These are phyloP conservation scores for Todiramphus chloris DNA, from an alignment of 2,113 vertebrate genomes.

Conservation along the genomic window DNA sequence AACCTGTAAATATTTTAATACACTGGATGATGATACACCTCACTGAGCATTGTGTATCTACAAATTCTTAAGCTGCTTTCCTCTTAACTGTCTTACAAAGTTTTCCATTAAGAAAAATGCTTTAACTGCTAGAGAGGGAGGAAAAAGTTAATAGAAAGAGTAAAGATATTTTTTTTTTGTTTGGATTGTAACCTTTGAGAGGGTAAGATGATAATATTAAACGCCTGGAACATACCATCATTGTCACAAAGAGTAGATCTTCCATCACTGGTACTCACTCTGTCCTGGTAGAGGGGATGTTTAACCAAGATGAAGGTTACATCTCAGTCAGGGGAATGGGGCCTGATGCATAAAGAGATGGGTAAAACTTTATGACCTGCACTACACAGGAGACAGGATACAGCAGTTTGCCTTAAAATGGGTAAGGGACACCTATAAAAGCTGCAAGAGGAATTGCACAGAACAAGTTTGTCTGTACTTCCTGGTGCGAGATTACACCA, in stretches of 20 bases:
- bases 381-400: background rate
- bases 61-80: background rate
- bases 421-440: background rate
- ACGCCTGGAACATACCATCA: background rate
- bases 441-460: background rate
- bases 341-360: background rate
- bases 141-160: background rate
- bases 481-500: background rate
- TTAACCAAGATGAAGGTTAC: background rate
- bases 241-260: background rate
- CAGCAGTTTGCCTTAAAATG: background rate
- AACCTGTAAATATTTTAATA: background rate
- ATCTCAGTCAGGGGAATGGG: background rate
- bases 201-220: background rate
- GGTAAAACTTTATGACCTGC: background rate
- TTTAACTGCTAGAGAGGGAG: background rate
- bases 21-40: fast-evolving
- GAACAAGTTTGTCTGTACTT: background rate
- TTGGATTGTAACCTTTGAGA: background rate
- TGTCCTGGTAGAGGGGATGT: background rate
- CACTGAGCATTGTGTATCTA: background rate
- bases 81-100: background rate
- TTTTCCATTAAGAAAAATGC: background rate
- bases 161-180: background rate
- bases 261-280: background rate